Conservation (phyloP, 1,140 invertebrate species). For the Eumaeus atala region DNA sequence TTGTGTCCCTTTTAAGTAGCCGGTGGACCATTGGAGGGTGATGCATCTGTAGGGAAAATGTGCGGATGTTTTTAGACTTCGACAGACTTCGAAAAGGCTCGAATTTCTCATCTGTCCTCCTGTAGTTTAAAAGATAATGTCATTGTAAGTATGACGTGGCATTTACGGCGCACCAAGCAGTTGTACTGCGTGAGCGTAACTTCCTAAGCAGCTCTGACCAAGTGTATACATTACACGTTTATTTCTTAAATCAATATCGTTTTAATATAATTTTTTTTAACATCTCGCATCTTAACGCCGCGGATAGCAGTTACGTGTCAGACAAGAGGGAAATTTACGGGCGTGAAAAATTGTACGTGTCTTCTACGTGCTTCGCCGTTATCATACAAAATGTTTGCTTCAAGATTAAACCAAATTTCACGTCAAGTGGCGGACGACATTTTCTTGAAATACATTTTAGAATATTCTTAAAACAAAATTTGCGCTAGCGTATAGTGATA, state of each 20-base stretch:
- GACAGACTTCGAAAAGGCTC: too few relatives aligned
- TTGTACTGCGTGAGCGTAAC: too few relatives aligned
- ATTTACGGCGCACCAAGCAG: too few relatives aligned
- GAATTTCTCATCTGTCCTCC: too few relatives aligned
- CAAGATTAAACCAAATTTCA: constrained; percentile 30
- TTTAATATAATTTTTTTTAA: constrained; percentile 1
- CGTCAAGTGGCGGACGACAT: constrained; percentile 17
- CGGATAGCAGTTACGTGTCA: constrained; percentile 1
- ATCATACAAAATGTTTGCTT: constrained; percentile 6
- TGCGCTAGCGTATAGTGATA: neutral
- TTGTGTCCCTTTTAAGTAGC: too few relatives aligned
- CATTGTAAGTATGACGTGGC: too few relatives aligned
- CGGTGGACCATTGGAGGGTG: too few relatives aligned
- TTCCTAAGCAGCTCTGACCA: too few relatives aligned
- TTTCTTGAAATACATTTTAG: constrained; percentile 6
- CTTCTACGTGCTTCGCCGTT: constrained; percentile 45
- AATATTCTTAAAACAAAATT: neutral
- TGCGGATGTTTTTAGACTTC: too few relatives aligned
- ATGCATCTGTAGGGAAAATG: too few relatives aligned
- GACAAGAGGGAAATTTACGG: constrained; percentile 3
- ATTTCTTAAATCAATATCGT: neutral
- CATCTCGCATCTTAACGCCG: neutral
- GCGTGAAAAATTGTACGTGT: constrained; percentile 53
- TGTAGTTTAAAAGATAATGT: too few relatives aligned
- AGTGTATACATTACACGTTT: too few relatives aligned